Evolutionary conservation across 2,113 vertebrate genomes (phyloP).

Genomic region (Caranx ignobilis): DNA sequence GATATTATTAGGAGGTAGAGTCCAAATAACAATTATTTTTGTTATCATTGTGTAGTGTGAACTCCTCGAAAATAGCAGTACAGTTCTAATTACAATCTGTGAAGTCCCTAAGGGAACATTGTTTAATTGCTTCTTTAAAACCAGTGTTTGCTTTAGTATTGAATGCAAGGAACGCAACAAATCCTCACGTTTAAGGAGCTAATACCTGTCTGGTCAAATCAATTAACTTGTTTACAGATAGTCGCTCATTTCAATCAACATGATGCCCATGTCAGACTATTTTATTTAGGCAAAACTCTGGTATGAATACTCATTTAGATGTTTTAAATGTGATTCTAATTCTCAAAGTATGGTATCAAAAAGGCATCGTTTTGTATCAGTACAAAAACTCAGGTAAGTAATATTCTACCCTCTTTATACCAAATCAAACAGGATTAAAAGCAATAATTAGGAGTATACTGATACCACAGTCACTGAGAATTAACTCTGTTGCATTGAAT

Average conservation of each 20-base stretch:
- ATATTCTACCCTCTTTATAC: too few relatives aligned
- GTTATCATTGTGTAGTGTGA: neutral
- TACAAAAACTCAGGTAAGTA: too few relatives aligned
- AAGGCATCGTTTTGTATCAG: too few relatives aligned
- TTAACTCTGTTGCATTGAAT: too few relatives aligned
- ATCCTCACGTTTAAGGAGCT: neutral
- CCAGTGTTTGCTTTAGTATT: neutral
- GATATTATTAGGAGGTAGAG: neutral
- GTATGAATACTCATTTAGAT: too few relatives aligned
- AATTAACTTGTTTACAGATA: neutral
- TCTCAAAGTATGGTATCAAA: neutral
- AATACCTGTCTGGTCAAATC: neutral
- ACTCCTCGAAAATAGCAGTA: neutral
- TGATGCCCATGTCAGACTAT: neutral
- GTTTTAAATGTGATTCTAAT: too few relatives aligned
- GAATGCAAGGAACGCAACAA: neutral
- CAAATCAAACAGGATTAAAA: too few relatives aligned
- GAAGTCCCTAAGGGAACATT: neutral
- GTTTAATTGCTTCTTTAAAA: neutral
- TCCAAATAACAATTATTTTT: neutral
- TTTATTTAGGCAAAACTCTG: neutral
- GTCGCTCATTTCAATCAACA: neutral
- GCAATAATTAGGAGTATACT: too few relatives aligned
- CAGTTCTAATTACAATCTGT: neutral
- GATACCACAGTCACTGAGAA: too few relatives aligned